Conservation (phyloP, 2,113 vertebrate species). For the Phylloscopus whistleri region DNA sequence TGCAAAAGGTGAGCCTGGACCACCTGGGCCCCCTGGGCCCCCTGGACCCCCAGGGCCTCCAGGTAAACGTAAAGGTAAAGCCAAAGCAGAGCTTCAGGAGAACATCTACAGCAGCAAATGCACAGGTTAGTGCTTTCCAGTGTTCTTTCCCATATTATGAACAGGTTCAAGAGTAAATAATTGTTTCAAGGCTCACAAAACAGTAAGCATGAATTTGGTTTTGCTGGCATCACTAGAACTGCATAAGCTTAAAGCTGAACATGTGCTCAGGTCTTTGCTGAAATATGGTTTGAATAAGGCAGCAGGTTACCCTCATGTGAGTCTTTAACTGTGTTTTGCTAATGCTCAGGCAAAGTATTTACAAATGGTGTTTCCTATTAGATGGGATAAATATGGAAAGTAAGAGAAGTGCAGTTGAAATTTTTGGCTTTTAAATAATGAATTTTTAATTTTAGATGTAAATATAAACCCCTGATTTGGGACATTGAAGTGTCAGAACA, state of each 20-base stretch:
- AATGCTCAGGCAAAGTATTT: background rate
- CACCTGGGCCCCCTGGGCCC: constrained; percentile 68
- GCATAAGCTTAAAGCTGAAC: background rate
- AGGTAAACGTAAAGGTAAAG: constrained; percentile 76
- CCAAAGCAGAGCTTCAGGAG: constrained; percentile 68
- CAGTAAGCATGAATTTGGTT: background rate
- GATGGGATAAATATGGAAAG: background rate
- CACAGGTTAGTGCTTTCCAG: constrained; percentile 45
- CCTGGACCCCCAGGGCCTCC: constrained; percentile 72
- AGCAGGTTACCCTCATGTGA: background rate
- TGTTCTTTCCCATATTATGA: background rate
- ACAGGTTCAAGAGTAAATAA: background rate
- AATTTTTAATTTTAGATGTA: background rate
- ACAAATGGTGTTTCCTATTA: background rate
- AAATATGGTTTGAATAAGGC: background rate
- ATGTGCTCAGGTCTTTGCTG: background rate
- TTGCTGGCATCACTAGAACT: background rate
- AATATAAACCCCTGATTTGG: background rate
- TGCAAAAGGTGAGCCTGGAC: constrained; percentile 76
- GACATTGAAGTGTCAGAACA: background rate
- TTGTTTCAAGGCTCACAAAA: background rate
- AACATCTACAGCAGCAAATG: constrained; percentile 45
- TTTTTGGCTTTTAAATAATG: background rate
- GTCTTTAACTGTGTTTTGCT: background rate
- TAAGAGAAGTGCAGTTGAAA: background rate